phyloP scores from a whole-genome alignment of 2,113 vertebrate species.

The Physeter macrocephalus region DNA sequence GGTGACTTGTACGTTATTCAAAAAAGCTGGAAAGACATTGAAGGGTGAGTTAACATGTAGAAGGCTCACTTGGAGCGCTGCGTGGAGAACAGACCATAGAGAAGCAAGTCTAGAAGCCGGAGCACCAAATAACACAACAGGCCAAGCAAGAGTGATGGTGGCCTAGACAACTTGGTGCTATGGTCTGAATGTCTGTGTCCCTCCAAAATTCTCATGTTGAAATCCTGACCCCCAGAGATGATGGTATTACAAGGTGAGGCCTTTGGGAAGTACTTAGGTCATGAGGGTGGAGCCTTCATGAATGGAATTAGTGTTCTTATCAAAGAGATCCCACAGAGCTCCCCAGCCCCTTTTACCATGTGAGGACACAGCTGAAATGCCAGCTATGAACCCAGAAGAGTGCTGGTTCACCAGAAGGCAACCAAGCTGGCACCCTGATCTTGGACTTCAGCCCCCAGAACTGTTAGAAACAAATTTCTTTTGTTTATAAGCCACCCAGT shows the following conservation, averaged over 20 bases:
- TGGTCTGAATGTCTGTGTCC: background rate
- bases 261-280: background rate
- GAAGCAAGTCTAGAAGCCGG: background rate
- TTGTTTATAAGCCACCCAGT: background rate
- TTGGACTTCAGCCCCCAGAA: background rate
- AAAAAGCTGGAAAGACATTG: background rate
- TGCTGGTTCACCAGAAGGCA: background rate
- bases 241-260: background rate
- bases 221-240: background rate
- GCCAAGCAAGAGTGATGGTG: background rate
- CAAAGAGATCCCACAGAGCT: background rate
- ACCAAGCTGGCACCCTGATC: background rate
- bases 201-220: background rate
- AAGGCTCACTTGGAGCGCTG: background rate
- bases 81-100: background rate
- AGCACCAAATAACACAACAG: background rate
- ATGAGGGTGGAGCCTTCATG: background rate
- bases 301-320: background rate
- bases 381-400: background rate
- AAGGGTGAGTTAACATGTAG: background rate
- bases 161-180: background rate
- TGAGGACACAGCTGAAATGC: background rate
- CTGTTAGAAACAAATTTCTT: background rate
- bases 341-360: background rate
- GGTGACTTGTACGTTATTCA: background rate